Evolutionary conservation across 2,113 vertebrate species (phyloP).

Genomic region (Loxodonta africana): DNA sequence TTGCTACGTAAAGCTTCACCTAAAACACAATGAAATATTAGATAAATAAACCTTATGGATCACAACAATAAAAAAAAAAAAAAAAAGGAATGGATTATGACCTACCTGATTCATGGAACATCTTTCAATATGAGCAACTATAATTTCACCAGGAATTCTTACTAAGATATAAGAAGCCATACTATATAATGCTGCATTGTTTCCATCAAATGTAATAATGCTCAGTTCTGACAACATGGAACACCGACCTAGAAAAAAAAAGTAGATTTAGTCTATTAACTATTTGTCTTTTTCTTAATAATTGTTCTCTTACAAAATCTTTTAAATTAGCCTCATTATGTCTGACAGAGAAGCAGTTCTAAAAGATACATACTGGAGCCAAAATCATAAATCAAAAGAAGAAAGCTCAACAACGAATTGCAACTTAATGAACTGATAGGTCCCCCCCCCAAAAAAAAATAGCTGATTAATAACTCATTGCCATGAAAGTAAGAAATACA

Average conservation of each 20-base stretch:
- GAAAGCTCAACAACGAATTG: neutral
- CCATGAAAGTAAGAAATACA: neutral
- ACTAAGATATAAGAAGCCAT: constrained; percentile 97
- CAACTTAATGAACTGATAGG: neutral
- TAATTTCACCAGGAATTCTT: constrained; percentile 93
- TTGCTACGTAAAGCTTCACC: too few relatives aligned
- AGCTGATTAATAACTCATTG: neutral
- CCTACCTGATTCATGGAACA: constrained; percentile 96
- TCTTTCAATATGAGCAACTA: constrained; percentile 97
- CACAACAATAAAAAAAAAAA: too few relatives aligned
- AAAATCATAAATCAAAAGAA: neutral
- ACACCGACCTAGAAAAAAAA: constrained; percentile 93
- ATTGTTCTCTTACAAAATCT: neutral
- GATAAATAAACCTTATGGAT: too few relatives aligned
- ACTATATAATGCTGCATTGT: constrained; percentile 96
- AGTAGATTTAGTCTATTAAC: neutral
- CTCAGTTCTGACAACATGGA: constrained; percentile 97
- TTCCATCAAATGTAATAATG: constrained; percentile 98
- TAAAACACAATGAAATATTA: too few relatives aligned
- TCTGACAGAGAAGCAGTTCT: neutral
- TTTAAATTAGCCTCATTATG: neutral
- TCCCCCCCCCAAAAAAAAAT: neutral
- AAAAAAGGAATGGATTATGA: neutral
- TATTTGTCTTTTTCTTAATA: neutral
- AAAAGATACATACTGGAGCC: neutral